Conservation (phyloP, 2,797 vertebrate genomes). For the Meda fulgida region DNA sequence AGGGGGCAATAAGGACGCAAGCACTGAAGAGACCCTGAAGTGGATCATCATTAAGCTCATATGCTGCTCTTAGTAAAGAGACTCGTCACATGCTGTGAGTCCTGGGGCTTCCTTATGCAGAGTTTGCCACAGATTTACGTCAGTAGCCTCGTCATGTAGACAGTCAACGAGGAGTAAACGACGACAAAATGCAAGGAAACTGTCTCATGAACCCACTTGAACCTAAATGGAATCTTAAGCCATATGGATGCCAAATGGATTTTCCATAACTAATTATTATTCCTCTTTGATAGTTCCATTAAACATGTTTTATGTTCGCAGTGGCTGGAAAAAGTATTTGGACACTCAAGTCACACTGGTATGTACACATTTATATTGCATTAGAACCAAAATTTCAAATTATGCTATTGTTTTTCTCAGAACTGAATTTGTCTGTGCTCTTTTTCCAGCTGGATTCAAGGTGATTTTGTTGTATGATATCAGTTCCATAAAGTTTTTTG, state of each 20-base stretch:
- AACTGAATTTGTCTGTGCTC: neutral
- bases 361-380: neutral
- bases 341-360: neutral
- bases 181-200: neutral
- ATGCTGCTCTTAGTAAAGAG: conserved; percentile 45
- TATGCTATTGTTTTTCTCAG: neutral
- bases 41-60: conserved; percentile 55
- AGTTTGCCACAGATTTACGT: conserved; percentile 20
- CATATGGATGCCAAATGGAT: too few species aligned
- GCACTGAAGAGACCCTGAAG: conserved; percentile 47
- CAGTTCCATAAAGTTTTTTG: neutral
- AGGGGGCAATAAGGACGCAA: conserved; percentile 43
- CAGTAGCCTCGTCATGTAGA: conserved; percentile 15
- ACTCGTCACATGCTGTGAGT: conserved; percentile 66
- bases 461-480: neutral
- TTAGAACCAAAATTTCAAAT: neutral
- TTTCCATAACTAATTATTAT: neutral
- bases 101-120: conserved; percentile 24
- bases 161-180: neutral
- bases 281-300: neutral
- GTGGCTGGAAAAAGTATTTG: neutral
- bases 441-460: neutral
- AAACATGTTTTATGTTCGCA: neutral
- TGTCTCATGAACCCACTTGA: neutral
- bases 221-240: neutral